phyloP scores from a whole-genome alignment of 2,888 invertebrate genomes.

The Andricus curvator region DNA sequence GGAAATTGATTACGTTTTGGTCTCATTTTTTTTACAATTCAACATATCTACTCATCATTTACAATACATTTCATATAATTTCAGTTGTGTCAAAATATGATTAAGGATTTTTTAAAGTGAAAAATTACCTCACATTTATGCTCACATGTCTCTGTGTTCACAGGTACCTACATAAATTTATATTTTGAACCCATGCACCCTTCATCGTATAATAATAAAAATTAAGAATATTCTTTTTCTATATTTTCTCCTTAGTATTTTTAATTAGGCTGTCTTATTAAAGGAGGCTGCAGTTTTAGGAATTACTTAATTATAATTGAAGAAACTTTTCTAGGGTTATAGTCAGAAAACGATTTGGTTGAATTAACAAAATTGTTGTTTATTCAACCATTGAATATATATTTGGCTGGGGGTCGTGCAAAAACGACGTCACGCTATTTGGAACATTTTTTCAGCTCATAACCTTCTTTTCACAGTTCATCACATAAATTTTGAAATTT shows the following conservation, averaged over 20 bases:
- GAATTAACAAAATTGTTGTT: no score
- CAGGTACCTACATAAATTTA: background rate
- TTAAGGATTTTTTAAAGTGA: slow-evolving; percentile 55
- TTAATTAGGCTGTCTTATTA: background rate
- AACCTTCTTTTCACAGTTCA: no score
- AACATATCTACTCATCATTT: slow-evolving; percentile 16
- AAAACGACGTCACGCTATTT: no score
- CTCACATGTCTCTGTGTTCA: slow-evolving; percentile 13
- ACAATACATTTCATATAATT: slow-evolving; percentile 44
- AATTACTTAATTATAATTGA: background rate
- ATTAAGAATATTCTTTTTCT: background rate
- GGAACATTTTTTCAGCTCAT: no score
- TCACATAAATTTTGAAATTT: no score
- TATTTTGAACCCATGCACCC: slow-evolving; percentile 17
- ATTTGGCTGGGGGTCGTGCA: no score
- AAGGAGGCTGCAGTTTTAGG: background rate
- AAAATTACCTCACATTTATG: slow-evolving; percentile 7
- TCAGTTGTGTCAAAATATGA: slow-evolving; percentile 70
- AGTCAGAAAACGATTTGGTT: no score
- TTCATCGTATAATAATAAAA: slow-evolving; percentile 7
- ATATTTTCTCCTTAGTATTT: background rate
- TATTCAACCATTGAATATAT: no score
- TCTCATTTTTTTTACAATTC: slow-evolving; percentile 40
- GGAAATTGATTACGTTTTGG: background rate
- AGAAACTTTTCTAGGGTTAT: background rate